A percentile compares a stretch with the other conserved stretches of the same genome.
These are phyloP conservation scores for Berghia stephanieae DNA, from an alignment of 1,140 invertebrate genomes.

Conservation along the genomic window DNA sequence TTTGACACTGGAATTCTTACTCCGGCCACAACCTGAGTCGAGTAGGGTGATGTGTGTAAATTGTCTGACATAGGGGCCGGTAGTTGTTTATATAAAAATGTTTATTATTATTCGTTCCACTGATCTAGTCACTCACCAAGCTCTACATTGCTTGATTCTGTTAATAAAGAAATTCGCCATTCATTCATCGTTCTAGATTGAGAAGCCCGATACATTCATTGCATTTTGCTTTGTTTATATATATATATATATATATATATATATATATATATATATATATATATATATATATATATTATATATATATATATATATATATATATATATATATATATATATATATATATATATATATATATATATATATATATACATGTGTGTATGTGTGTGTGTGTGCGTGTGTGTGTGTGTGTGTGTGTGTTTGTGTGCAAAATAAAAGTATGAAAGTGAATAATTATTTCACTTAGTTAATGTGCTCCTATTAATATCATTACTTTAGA, in stretches of 20 bases:
- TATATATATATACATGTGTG: background rate
- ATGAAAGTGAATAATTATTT: background rate
- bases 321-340: constrained; percentile 4
- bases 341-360: background rate
- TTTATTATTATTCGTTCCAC: too few species aligned
- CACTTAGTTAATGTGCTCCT: background rate
- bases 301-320: background rate
- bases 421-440: background rate
- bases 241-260: background rate
- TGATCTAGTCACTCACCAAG: too few species aligned
- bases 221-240: too few species aligned
- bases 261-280: background rate
- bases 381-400: background rate
- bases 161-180: too few species aligned
- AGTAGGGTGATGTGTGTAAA: too few species aligned
- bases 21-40: too few species aligned
- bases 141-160: too few species aligned
- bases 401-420: background rate
- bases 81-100: too few species aligned
- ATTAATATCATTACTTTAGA: constrained; percentile 31
- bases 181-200: too few species aligned
- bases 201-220: too few species aligned
- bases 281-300: background rate
- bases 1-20: too few species aligned
- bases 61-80: too few species aligned